phyloP scores from a whole-genome alignment of 2,113 vertebrate genomes.

The Cheilinus undulatus region DNA sequence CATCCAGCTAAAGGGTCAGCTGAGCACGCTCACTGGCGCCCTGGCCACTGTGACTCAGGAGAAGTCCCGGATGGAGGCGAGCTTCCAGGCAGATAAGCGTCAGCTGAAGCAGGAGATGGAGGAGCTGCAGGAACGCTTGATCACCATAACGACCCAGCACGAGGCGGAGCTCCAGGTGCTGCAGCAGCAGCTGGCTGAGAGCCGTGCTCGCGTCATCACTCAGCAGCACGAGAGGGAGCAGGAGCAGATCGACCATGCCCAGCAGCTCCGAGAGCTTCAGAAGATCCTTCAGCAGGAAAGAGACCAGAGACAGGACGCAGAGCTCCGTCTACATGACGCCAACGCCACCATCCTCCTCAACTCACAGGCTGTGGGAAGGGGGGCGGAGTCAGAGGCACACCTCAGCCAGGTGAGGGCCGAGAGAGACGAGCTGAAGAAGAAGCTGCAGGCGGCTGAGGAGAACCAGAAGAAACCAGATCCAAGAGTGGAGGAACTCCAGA shows the following conservation, averaged over 20 bases:
- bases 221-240: conserved; percentile 93
- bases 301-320: conserved; percentile 84
- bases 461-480: conserved; percentile 86
- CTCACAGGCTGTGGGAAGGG: conserved; percentile 74
- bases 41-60: conserved; percentile 93
- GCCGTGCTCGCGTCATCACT: conserved; percentile 88
- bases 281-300: conserved; percentile 89
- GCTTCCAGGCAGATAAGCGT: conserved; percentile 91
- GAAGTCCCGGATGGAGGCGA: conserved; percentile 97
- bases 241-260: conserved; percentile 90
- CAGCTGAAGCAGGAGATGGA: conserved; percentile 92
- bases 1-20: conserved; percentile 86
- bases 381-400: conserved; percentile 81
- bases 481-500: conserved; percentile 84
- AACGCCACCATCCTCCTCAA: conserved; percentile 74
- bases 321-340: conserved; percentile 88
- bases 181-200: conserved; percentile 89
- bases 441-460: conserved; percentile 77
- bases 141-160: conserved; percentile 59
- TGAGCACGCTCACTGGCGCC: conserved; percentile 90
- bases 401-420: conserved; percentile 81
- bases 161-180: conserved; percentile 78
- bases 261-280: conserved; percentile 94
- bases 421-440: conserved; percentile 82
- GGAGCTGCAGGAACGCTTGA: conserved; percentile 80